Evolutionary conservation across 2,113 vertebrate species (phyloP).

Genomic region (Thomomys bottae): DNA sequence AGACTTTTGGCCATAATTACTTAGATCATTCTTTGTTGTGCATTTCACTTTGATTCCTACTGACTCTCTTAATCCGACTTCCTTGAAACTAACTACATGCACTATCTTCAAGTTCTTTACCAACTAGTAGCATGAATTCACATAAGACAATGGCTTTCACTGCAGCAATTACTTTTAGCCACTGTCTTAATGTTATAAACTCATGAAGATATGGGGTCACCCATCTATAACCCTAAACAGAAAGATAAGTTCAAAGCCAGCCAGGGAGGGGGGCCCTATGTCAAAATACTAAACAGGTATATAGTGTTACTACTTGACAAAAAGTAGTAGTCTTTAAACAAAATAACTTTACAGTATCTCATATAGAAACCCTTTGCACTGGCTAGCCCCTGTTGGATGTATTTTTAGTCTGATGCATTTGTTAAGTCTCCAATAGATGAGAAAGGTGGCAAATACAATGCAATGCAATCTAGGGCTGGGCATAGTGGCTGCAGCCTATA

Average conservation of each 20-base stretch:
- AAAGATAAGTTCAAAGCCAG: no score
- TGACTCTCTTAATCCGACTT: not conserved
- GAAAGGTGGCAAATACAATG: not conserved
- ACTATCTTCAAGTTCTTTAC: constrained; percentile 16
- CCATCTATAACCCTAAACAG: no score
- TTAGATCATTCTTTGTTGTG: not conserved
- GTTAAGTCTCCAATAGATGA: not conserved
- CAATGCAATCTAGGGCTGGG: not conserved
- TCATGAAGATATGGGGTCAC: not conserved
- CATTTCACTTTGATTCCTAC: not conserved
- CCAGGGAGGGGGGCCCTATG: no score
- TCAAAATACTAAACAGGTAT: not conserved
- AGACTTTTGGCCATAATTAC: not conserved
- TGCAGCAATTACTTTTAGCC: not conserved
- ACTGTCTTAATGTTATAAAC: not conserved
- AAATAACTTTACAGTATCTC: not conserved
- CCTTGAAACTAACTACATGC: not conserved
- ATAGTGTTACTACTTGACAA: not conserved
- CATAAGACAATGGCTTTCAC: not conserved
- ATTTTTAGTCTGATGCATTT: not conserved
- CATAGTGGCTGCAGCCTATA: no score
- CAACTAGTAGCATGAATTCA: not conserved
- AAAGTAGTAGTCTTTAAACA: not conserved
- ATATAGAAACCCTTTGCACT: not conserved
- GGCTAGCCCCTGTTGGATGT: not conserved